phyloP scores from a whole-genome alignment of 2,113 vertebrate genomes.

The Oncorhynchus gorbuscha region DNA sequence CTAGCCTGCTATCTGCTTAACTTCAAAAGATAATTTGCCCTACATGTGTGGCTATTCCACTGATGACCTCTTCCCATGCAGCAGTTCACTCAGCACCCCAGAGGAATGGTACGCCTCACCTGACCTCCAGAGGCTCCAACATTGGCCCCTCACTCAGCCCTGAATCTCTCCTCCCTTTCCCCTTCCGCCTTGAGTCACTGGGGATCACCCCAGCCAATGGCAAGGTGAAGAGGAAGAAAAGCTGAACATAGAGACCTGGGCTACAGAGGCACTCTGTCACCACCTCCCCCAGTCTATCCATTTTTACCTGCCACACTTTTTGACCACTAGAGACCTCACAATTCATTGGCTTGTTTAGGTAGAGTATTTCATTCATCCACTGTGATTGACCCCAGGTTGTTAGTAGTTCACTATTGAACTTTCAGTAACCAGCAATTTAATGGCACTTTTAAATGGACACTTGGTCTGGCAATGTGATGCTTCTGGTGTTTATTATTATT shows the following conservation, averaged over 20 bases:
- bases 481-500: neutral
- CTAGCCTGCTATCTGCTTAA: too few species aligned
- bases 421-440: neutral
- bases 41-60: neutral
- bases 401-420: neutral
- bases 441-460: neutral
- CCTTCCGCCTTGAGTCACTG: constrained; percentile 84
- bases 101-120: constrained; percentile 53
- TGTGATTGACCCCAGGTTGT: neutral
- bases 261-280: neutral
- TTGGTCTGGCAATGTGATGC: neutral
- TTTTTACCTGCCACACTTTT: neutral
- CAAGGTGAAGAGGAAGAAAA: constrained; percentile 79
- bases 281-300: neutral
- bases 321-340: neutral
- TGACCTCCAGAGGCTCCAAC: constrained; percentile 46
- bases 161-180: constrained; percentile 75
- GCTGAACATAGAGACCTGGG: constrained; percentile 55
- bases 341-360: too few species aligned
- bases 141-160: constrained; percentile 22
- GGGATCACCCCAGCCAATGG: constrained; percentile 50
- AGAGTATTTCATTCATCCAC: neutral
- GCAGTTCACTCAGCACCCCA: constrained; percentile 52
- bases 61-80: constrained; percentile 38
- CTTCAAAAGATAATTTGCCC: too few species aligned